Evolutionary conservation across 2,888 invertebrate species (phyloP).

Genomic region (Linyphia triangularis): DNA sequence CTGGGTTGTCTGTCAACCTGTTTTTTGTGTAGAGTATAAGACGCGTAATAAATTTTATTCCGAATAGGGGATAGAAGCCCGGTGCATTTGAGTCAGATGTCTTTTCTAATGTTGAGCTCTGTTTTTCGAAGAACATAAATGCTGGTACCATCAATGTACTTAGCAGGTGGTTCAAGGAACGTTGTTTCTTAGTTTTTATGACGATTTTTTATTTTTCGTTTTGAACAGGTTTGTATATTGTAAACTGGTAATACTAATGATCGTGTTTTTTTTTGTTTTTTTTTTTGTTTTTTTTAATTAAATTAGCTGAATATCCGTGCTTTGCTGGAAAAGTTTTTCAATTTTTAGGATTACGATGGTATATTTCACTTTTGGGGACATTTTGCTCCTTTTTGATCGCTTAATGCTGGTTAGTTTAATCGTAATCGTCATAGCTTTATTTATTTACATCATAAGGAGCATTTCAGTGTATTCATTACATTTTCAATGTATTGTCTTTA

Average conservation of each 20-base stretch:
- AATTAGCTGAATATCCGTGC: no score
- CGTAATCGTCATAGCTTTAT: no score
- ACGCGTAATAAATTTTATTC: slow-evolving; percentile 13
- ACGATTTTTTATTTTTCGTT: not conserved
- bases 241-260: not conserved
- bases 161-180: slow-evolving; percentile 9
- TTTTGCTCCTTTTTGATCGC: no score
- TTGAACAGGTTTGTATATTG: not conserved
- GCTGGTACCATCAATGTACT: slow-evolving; percentile 29
- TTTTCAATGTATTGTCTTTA: no score
- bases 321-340: no score
- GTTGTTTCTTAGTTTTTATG: not conserved
- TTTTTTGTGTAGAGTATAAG: not conserved
- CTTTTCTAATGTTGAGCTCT: not conserved
- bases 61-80: slow-evolving; percentile 24
- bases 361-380: no score
- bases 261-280: not conserved
- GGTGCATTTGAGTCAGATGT: slow-evolving; percentile 16
- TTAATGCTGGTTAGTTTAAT: no score
- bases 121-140: slow-evolving; percentile 8
- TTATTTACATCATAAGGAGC: no score
- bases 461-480: no score
- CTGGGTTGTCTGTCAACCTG: no score
- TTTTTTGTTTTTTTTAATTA: no score
- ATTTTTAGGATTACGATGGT: no score